A percentile compares a stretch with the other conserved stretches of the same genome.
Conservation (phyloP, 1,140 invertebrate genomes). For the Cheumatopsyche charites region DNA sequence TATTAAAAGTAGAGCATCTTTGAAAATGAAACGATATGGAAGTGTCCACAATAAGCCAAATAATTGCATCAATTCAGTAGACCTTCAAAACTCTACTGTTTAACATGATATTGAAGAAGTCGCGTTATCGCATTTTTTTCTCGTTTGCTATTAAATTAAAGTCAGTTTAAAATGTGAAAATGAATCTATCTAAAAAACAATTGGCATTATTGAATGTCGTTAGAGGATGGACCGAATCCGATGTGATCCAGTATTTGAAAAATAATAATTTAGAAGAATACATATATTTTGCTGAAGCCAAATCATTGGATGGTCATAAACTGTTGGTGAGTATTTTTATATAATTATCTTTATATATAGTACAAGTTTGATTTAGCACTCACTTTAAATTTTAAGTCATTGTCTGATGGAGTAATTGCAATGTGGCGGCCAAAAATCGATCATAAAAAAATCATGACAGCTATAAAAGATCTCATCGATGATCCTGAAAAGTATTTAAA, state of each 20-base stretch:
- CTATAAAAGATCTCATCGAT: slow-evolving; percentile 54
- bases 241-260: slow-evolving; percentile 51
- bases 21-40: neutral
- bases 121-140: too few relatives aligned
- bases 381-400: slow-evolving; percentile 49
- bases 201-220: slow-evolving; percentile 44
- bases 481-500: slow-evolving; percentile 53
- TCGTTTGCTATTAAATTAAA: too few relatives aligned
- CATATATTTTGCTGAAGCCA: slow-evolving; percentile 52
- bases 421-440: slow-evolving; percentile 55
- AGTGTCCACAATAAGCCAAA: slow-evolving; percentile 16
- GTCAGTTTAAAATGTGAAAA: slow-evolving; percentile 12
- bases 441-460: slow-evolving; percentile 54
- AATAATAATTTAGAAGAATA: slow-evolving; percentile 53
- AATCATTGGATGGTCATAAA: slow-evolving; percentile 52
- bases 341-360: too few relatives aligned
- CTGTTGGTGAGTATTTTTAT: slow-evolving; percentile 51
- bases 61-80: slow-evolving; percentile 38
- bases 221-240: slow-evolving; percentile 50
- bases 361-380: too few relatives aligned
- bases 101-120: slow-evolving; percentile 19
- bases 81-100: slow-evolving; percentile 26
- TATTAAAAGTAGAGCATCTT: slow-evolving; percentile 6
- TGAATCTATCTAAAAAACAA: slow-evolving; percentile 35
- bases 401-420: slow-evolving; percentile 56